Evolutionary conservation across 1,140 invertebrate species (phyloP), one percentile per base, ranked within the genome.

Genomic region (Sycophaga agraensis): DNA sequence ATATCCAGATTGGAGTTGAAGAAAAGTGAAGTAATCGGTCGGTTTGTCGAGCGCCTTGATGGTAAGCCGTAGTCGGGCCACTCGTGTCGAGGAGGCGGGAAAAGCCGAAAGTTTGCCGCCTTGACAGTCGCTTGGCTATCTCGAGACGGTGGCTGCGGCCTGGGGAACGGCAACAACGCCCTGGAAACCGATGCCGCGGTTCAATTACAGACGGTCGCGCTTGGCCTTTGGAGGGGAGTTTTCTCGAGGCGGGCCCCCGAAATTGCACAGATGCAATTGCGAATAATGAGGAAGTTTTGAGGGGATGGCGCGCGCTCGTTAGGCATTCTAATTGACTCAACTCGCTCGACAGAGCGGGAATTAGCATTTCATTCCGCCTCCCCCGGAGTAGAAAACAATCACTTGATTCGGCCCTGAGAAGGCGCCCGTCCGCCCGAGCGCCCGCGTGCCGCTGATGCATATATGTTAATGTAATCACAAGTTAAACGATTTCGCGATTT

Each of bases 321-420:
- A 61, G 55, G 55, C 51, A 61, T 61, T 61, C 34, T 61, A 61
- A 61, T 61, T 55, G 59, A 61, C 51, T 48, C 45, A 59, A 59
- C 39, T 54, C 40, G 22, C 28, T n/a, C n/a, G n/a, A n/a, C n/a
- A n/a, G 14, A 5, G 40, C 31, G 31, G 21, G 48, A 34, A 59
- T 59, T 59, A 50, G 57, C 57, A 59, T 59, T 59, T 59, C 35
- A 51, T 51, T 58, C 21, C 19, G 1, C 39, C 39, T 28, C 46
- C 31, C 21, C 31, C 50, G 35, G 31, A 35, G 50, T 59, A 50
- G 56, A 50, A 59, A 59, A 59, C 56, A 59, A 59, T 59, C 45
- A 59, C 50, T 59, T 59, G 34, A 34, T 59, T 59, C 28, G n/a
- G n/a, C n/a, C n/a, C n/a, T n/a, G n/a, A n/a, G n/a, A n/a, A n/a